Conservation (phyloP, 1,140 invertebrate genomes). For the Camponotus pennsylvanicus region DNA sequence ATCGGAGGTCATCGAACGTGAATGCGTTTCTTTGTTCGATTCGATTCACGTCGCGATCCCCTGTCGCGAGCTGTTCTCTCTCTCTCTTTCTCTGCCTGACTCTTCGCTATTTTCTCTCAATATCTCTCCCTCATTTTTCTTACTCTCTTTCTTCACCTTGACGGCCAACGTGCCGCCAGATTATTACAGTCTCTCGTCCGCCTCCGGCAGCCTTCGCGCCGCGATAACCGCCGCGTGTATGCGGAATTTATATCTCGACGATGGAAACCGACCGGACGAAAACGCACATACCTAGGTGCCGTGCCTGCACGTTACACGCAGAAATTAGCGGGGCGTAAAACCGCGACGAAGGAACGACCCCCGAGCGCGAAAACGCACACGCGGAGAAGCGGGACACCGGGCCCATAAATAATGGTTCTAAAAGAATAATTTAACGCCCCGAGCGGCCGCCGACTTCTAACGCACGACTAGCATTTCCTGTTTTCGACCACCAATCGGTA, state of each 20-base stretch:
- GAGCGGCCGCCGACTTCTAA: slow-evolving; percentile 36
- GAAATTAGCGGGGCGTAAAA: slow-evolving; percentile 18
- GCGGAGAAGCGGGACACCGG: background rate
- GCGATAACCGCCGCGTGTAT: slow-evolving; percentile 20
- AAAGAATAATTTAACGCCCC: slow-evolving; percentile 58
- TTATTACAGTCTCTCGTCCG: slow-evolving; percentile 44
- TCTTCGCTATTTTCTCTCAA: background rate
- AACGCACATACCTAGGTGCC: too few relatives aligned
- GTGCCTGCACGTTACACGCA: background rate
- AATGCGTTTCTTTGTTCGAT: background rate
- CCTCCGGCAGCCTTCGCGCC: slow-evolving; percentile 18
- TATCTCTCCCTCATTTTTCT: slow-evolving; percentile 1
- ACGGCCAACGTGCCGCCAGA: background rate
- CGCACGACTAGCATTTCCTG: slow-evolving; percentile 70
- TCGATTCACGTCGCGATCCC: slow-evolving; percentile 29
- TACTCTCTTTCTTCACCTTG: slow-evolving; percentile 28
- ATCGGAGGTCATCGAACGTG: background rate
- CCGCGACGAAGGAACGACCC: background rate
- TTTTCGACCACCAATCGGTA: slow-evolving; percentile 61
- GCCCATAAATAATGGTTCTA: slow-evolving; percentile 65
- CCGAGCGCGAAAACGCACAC: slow-evolving; percentile 33
- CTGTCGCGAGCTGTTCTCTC: background rate
- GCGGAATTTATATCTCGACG: slow-evolving; percentile 32
- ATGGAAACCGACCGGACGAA: slow-evolving; percentile 5
- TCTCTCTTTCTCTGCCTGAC: background rate